These are phyloP conservation scores for Drosophila subquinaria DNA, from an alignment of 2,888 invertebrate genomes.

Conservation along the genomic window DNA sequence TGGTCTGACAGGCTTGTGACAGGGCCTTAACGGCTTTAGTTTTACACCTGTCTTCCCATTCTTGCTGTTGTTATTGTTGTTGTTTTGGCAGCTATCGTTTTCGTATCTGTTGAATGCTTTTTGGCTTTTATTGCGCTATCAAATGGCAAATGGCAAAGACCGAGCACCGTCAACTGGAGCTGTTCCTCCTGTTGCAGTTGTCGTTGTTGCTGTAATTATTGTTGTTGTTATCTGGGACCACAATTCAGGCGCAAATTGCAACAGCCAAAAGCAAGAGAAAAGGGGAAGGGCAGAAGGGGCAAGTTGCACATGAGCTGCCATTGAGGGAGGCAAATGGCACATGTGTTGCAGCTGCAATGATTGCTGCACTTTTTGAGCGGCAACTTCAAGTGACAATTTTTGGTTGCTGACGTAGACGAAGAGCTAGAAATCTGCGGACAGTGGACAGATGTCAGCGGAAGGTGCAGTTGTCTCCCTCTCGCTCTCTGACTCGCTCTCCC, in stretches of 20 bases:
- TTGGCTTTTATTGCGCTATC: conserved; percentile 55
- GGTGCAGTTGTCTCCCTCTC: background rate
- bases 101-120: conserved; percentile 35
- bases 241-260: conserved; percentile 60
- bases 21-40: conserved; percentile 46
- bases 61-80: background rate
- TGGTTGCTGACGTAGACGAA: conserved; percentile 37
- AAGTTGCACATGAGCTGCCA: conserved; percentile 21
- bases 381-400: conserved; percentile 47
- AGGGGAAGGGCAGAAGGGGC: background rate
- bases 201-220: conserved; percentile 25
- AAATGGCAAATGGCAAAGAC: conserved; percentile 57
- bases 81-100: conserved; percentile 24
- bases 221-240: conserved; percentile 64
- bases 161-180: conserved; percentile 25
- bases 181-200: conserved; percentile 21
- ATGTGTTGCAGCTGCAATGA: conserved; percentile 52
- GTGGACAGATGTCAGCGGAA: conserved; percentile 4
- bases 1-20: conserved; percentile 36
- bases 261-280: conserved; percentile 10
- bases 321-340: conserved; percentile 47
- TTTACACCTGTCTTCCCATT: conserved; percentile 47
- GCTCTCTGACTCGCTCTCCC: no score
- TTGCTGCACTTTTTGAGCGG: conserved; percentile 34
- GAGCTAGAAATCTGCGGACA: background rate